phyloP scores from a whole-genome alignment of 1,140 invertebrate species.

The Drosophila obscura region DNA sequence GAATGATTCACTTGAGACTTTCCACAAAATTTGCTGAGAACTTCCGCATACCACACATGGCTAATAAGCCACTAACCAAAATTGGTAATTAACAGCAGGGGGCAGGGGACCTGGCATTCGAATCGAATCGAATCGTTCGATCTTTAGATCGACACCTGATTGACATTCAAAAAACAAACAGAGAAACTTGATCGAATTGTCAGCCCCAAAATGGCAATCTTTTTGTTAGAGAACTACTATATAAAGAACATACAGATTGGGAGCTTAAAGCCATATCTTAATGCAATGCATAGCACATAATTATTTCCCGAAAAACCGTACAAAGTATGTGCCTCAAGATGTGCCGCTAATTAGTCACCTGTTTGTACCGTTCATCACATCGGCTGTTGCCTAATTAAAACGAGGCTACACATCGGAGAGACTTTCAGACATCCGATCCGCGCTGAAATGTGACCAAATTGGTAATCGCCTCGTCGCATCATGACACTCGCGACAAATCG shows the following conservation, averaged over 20 bases:
- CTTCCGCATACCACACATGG: constrained; percentile 67
- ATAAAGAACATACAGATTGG: constrained; percentile 7
- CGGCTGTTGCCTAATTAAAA: constrained; percentile 50
- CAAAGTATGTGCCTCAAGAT: constrained; percentile 20
- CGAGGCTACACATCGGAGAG: constrained; percentile 14
- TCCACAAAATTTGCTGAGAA: constrained; percentile 19
- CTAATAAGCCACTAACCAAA: constrained; percentile 67
- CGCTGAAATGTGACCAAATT: constrained; percentile 52
- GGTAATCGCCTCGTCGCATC: constrained; percentile 43
- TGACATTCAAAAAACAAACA: constrained; percentile 52
- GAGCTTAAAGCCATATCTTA: background rate
- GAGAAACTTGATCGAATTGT: constrained; percentile 33
- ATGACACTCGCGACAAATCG: constrained; percentile 67
- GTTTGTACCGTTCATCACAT: constrained; percentile 18
- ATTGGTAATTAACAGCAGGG: constrained; percentile 65
- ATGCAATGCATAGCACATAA: background rate
- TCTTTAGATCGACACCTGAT: constrained; percentile 57
- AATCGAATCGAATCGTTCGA: constrained; percentile 2
- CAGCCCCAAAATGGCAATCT: constrained; percentile 53
- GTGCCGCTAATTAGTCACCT: constrained; percentile 42
- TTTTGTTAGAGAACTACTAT: constrained; percentile 20
- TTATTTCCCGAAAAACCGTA: constrained; percentile 44
- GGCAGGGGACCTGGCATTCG: constrained; percentile 34
- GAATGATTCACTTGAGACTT: constrained; percentile 34
- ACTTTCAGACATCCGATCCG: constrained; percentile 12